Evolutionary conservation across 2,113 vertebrate species (phyloP).

Genomic region (Microcebus griseorufus): DNA sequence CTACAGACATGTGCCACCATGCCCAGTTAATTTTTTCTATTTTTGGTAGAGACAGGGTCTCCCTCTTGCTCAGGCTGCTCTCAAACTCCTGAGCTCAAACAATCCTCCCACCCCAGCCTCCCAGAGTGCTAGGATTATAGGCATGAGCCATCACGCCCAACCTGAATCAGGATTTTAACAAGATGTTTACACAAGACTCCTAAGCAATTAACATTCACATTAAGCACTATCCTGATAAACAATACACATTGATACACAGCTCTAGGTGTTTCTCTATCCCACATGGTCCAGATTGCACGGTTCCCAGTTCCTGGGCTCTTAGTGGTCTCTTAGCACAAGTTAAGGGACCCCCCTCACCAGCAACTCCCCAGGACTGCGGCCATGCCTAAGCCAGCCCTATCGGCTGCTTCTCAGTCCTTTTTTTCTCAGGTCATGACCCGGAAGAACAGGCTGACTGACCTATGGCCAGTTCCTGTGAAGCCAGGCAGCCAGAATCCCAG

Average conservation of each 20-base stretch:
- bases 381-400: neutral
- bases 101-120: no score
- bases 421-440: neutral
- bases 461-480: neutral
- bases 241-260: neutral
- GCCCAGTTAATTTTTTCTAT: no score
- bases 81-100: no score
- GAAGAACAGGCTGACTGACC: conserved; percentile 2
- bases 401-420: neutral
- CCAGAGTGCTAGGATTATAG: no score
- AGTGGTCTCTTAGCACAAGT: neutral
- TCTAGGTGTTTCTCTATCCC: neutral
- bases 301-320: neutral
- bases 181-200: neutral
- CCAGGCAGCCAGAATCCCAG: neutral
- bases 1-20: no score
- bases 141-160: no score
- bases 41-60: no score
- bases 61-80: no score
- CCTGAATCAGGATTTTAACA: neutral
- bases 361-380: neutral
- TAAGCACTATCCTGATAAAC: neutral
- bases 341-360: neutral
- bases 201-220: neutral
- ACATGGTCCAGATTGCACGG: neutral